These are phyloP conservation scores for Octopus bimaculoides DNA, from an alignment of 1,140 invertebrate species.

Conservation along the genomic window DNA sequence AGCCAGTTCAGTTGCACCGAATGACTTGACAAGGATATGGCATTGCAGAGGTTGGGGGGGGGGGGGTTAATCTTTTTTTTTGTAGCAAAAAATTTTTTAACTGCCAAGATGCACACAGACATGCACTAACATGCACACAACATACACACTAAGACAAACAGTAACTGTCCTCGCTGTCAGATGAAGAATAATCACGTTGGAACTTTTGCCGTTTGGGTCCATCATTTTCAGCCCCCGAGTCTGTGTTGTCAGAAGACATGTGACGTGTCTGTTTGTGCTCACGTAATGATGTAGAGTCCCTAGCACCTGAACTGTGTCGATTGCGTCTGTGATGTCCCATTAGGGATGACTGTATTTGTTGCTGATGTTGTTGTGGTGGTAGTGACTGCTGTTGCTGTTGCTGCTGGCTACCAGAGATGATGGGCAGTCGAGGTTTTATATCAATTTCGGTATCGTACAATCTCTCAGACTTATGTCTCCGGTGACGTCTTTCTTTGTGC, in stretches of 20 bases:
- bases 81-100: background rate
- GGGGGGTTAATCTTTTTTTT: background rate
- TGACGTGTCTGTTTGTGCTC: background rate
- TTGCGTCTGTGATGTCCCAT: background rate
- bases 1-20: no score
- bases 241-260: slow-evolving; percentile 3
- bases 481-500: background rate
- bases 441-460: background rate
- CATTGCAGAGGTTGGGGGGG: no score
- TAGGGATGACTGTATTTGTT: background rate
- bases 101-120: background rate
- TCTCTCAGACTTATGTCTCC: background rate
- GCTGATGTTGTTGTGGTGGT: no score
- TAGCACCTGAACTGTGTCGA: background rate
- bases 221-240: background rate
- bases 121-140: background rate
- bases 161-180: background rate
- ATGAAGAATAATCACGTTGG: slow-evolving; percentile 3
- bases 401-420: background rate
- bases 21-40: no score
- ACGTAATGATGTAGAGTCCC: background rate
- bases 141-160: background rate
- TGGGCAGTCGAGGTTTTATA: background rate
- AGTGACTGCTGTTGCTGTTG: no score
- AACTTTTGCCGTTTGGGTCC: background rate